phyloP scores from a whole-genome alignment of 2,113 vertebrate genomes.

The Eonycteris spelaea region DNA sequence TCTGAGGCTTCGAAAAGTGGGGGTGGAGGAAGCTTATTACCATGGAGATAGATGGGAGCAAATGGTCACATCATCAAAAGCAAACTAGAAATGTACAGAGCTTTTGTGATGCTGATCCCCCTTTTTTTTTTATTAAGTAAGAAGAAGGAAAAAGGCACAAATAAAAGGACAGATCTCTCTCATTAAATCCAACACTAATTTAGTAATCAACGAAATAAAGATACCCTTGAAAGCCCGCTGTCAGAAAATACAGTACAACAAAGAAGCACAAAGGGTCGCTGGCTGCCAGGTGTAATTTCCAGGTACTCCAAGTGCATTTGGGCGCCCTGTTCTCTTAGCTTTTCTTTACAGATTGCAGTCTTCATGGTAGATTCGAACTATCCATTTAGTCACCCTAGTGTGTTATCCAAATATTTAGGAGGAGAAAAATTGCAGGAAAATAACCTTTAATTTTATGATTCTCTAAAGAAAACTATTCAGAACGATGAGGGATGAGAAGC shows the following conservation, averaged over 20 bases:
- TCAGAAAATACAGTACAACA: conserved; percentile 84
- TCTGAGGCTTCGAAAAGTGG: not conserved
- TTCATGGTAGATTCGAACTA: not conserved
- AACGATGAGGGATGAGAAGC: conserved; percentile 50
- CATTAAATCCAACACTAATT: conserved; percentile 94
- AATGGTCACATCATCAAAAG: conserved; percentile 91
- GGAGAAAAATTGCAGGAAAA: conserved; percentile 59
- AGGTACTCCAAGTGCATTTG: conserved; percentile 75
- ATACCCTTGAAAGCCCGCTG: conserved; percentile 77
- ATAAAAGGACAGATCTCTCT: conserved; percentile 91
- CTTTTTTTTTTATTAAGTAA: conserved; percentile 78
- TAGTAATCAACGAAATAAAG: conserved; percentile 90
- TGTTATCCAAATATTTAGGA: conserved; percentile 73
- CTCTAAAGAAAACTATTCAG: conserved; percentile 46
- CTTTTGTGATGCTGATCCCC: conserved; percentile 87
- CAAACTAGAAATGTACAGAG: conserved; percentile 82
- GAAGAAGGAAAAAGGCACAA: conserved; percentile 82
- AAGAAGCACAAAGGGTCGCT: conserved; percentile 79
- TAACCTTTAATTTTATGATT: conserved; percentile 62
- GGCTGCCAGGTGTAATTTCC: conserved; percentile 80
- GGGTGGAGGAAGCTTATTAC: conserved; percentile 78
- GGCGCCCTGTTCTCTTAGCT: conserved; percentile 40
- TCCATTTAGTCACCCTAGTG: conserved; percentile 50
- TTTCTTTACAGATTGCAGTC: conserved; percentile 61
- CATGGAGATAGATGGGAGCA: conserved; percentile 85